phyloP scores from a whole-genome alignment of 2,888 invertebrate species.

The Napeogenes sylphis region DNA sequence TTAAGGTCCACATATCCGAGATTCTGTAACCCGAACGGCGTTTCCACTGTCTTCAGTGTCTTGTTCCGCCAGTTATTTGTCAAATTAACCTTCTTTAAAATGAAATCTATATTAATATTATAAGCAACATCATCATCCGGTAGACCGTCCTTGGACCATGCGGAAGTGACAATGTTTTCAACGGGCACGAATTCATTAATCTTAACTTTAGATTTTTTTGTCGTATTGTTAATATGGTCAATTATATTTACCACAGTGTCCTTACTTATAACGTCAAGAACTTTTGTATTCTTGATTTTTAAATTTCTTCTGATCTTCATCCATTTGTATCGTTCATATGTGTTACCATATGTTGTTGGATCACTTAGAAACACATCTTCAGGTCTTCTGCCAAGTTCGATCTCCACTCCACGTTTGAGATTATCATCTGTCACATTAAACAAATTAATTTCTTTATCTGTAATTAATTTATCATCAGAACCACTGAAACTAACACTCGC shows the following conservation, averaged over 20 bases:
- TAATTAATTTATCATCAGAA: conserved; percentile 45
- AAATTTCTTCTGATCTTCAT: conserved; percentile 44
- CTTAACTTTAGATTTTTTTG: conserved; percentile 35
- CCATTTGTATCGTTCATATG: conserved; percentile 55
- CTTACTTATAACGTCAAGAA: conserved; percentile 46
- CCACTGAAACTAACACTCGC: conserved; percentile 40
- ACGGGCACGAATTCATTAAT: conserved; percentile 37
- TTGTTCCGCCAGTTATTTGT: conserved; percentile 49
- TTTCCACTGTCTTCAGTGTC: conserved; percentile 30
- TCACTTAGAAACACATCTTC: conserved; percentile 53
- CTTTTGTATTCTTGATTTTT: conserved; percentile 39
- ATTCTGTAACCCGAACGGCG: conserved; percentile 41
- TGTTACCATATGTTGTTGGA: conserved; percentile 51
- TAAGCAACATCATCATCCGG: conserved; percentile 44
- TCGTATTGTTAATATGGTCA: conserved; percentile 50
- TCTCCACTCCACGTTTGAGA: conserved; percentile 47
- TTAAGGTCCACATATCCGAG: conserved; percentile 39
- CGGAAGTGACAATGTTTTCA: conserved; percentile 44
- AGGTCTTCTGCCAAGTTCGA: conserved; percentile 53
- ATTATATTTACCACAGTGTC: conserved; percentile 40
- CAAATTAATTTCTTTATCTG: conserved; percentile 45
- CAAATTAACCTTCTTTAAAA: conserved; percentile 36
- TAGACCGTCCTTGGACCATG: conserved; percentile 47
- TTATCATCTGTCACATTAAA: conserved; percentile 54
- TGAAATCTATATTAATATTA: conserved; percentile 42